A percentile compares a stretch with the other conserved stretches of the same genome.
Evolutionary conservation across 2,797 vertebrate genomes (phyloP).

Genomic region (Macrochelys suwanniensis): DNA sequence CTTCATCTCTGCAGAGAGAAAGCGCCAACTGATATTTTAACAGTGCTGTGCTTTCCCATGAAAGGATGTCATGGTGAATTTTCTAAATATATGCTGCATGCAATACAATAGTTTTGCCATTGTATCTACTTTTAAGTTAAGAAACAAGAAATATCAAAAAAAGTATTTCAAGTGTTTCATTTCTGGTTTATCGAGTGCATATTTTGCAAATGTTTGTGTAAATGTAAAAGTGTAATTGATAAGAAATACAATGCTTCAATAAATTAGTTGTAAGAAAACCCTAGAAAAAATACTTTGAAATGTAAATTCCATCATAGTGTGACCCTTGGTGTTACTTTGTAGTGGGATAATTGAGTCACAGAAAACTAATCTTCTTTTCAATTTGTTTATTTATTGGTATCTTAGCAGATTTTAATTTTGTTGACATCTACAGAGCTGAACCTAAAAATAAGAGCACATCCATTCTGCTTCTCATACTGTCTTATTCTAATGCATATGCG

Average conservation of each 20-base stretch:
- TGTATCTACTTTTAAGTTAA: conserved; percentile 13
- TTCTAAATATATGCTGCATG: conserved; percentile 16
- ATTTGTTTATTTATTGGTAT: conserved; percentile 1
- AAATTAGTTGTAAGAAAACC: background rate
- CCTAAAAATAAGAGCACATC: conserved; percentile 39
- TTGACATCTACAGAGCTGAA: conserved; percentile 17
- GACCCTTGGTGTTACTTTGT: background rate
- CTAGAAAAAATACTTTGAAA: background rate
- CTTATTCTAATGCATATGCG: conserved; percentile 71
- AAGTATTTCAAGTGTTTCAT: background rate
- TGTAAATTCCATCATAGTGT: background rate
- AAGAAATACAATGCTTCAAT: background rate
- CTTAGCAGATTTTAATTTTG: conserved; percentile 27
- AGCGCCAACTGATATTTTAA: background rate
- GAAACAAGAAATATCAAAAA: background rate
- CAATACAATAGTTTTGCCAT: background rate
- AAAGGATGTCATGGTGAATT: background rate
- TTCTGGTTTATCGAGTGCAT: background rate
- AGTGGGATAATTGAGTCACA: background rate
- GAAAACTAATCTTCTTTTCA: background rate
- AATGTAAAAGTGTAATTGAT: background rate
- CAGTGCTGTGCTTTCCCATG: background rate
- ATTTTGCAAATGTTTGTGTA: background rate
- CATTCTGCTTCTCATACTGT: conserved; percentile 29
- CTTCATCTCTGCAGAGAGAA: background rate